Conservation (phyloP, 1,140 invertebrate species). For the Pseudomyrmex cubaensis region DNA sequence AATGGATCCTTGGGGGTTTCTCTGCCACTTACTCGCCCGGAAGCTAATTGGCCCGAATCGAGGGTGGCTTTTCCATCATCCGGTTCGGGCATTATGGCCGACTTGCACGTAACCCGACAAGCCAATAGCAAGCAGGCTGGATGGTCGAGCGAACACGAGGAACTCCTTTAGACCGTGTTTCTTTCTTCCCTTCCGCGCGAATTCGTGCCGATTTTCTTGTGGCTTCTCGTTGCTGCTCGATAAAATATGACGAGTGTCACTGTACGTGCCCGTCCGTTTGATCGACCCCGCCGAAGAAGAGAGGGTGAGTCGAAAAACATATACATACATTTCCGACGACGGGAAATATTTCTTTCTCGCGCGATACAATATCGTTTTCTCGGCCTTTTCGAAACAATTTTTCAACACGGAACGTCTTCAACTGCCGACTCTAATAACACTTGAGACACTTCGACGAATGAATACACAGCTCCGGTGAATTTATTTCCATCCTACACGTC, state of each 20-base stretch:
- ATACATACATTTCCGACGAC: not conserved
- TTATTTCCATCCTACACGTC: not conserved
- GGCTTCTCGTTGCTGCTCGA: slow-evolving; percentile 31
- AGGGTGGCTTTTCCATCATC: slow-evolving; percentile 75
- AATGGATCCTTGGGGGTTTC: slow-evolving; percentile 70
- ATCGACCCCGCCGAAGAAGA: slow-evolving; percentile 1
- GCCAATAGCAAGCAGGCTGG: slow-evolving; percentile 68
- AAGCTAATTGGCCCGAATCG: slow-evolving; percentile 75
- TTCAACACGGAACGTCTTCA: not conserved
- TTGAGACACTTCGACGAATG: too few relatives aligned
- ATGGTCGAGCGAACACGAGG: slow-evolving; percentile 54
- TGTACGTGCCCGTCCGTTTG: not conserved
- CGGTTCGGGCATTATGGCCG: slow-evolving; percentile 73
- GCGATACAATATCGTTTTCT: not conserved
- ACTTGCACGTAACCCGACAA: slow-evolving; percentile 68
- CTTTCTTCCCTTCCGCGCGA: slow-evolving; percentile 58
- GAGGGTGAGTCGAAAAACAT: not conserved
- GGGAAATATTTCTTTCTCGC: slow-evolving; percentile 2
- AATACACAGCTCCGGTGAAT: not conserved
- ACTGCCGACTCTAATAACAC: too few relatives aligned
- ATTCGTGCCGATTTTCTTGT: slow-evolving; percentile 53
- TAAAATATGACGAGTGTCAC: slow-evolving; percentile 49
- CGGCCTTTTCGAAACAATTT: not conserved
- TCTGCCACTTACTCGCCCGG: slow-evolving; percentile 71
- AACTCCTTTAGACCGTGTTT: slow-evolving; percentile 62